Evolutionary conservation across 2,113 vertebrate species (phyloP).

Genomic region (Axis porcinus): DNA sequence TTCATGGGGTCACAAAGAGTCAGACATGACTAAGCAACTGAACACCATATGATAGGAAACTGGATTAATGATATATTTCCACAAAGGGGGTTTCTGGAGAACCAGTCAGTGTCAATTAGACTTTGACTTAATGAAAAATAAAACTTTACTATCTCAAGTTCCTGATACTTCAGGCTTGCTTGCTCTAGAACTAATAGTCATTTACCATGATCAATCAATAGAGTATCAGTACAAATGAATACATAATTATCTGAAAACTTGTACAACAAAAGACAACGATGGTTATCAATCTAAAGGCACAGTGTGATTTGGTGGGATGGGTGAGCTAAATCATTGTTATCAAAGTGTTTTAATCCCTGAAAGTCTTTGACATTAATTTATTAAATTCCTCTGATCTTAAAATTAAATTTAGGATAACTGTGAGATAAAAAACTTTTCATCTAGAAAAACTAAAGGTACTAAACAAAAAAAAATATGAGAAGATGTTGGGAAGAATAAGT

Average conservation of each 20-base stretch:
- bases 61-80: neutral
- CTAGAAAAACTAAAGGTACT: neutral
- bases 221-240: neutral
- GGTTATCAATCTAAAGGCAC: neutral
- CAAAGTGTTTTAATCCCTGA: neutral
- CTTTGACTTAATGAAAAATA: neutral
- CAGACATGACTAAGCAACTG: neutral
- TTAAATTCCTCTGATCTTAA: neutral
- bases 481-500: neutral
- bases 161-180: neutral
- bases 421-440: neutral
- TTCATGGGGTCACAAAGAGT: neutral
- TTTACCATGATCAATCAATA: neutral
- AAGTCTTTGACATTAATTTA: neutral
- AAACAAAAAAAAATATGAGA: neutral
- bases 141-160: neutral
- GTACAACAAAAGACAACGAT: neutral
- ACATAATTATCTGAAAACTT: neutral
- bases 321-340: neutral
- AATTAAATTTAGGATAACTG: neutral
- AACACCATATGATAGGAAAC: neutral
- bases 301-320: neutral
- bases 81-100: neutral
- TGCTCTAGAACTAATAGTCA: neutral
- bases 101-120: neutral